These are phyloP conservation scores for Mesoclemmys tuberculata DNA, from an alignment of 2,113 vertebrate genomes.

Conservation along the genomic window DNA sequence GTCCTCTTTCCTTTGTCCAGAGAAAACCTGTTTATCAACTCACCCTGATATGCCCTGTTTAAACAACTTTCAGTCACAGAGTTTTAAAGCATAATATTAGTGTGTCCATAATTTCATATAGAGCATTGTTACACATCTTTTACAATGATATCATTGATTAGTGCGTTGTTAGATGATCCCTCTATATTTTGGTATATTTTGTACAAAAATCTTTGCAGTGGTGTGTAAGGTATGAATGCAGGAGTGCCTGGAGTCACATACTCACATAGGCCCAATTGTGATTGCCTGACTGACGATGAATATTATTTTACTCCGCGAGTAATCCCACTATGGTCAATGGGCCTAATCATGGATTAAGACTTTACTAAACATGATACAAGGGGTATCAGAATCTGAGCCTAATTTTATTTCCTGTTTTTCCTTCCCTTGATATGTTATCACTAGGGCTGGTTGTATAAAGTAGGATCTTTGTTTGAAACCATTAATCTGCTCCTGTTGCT, in stretches of 20 bases:
- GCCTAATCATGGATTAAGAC: neutral
- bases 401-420: neutral
- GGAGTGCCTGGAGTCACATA: neutral
- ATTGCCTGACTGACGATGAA: rapidly evolving
- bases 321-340: neutral
- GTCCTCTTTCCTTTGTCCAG: neutral
- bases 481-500: neutral
- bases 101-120: neutral
- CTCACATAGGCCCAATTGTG: neutral
- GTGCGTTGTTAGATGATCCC: neutral
- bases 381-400: neutral
- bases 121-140: neutral
- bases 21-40: neutral
- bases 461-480: neutral
- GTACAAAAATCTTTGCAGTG: neutral
- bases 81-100: neutral
- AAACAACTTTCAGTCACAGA: neutral
- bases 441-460: neutral
- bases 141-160: neutral
- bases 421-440: neutral
- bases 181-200: neutral
- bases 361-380: neutral
- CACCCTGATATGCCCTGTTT: neutral
- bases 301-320: neutral
- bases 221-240: neutral